Evolutionary conservation across 2,113 vertebrate species (phyloP), one percentile per base, ranked within the genome.

Genomic region (Peromyscus californicus): DNA sequence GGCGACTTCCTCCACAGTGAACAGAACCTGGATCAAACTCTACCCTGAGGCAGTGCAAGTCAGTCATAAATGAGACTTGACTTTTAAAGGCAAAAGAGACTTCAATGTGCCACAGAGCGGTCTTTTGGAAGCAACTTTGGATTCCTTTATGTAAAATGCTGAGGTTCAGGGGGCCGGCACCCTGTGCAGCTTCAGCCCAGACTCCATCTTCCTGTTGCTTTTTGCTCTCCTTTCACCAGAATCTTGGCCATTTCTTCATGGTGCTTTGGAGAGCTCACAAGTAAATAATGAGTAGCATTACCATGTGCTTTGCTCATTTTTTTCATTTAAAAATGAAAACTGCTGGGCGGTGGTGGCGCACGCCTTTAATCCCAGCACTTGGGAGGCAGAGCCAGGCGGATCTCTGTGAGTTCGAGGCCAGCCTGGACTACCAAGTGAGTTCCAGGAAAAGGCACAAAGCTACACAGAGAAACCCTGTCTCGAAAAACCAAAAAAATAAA

Each of bases 1-100:
- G 0, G 5, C 45, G 94, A 88, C 83, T 92, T 96, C 89, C 69
- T 96, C 22, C 0, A 61, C 45, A 79, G 39, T 61, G 74, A 93
- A 72, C 89, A 33, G 17, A 95, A 45, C 74, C 26, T 26, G 74
- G 86, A 94, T 93, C 91, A 92, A 93, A 76, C 45, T 96, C 75
- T 94, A 69, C 89, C 98, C 89, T 63, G 79, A 75, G 93, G 82
- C 93, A 75, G 33, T 95, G 13, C 0, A 1, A 45, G 86, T 96
- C 61, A 93, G 83, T 96, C 15, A 69, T 69, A 94, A 95, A 96
- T 24, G 65, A 91, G 83, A 95, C 48, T 83, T 89, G 59, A 91
- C 84, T 97, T 96, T 87, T 36, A 97, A 95, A 76, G 89, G 85
- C 12, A 83, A 75, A 89, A 72, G 65, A 72, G 92, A 97, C 59